Conservation (phyloP, 2,797 vertebrate species). For the Falco naumanni region DNA sequence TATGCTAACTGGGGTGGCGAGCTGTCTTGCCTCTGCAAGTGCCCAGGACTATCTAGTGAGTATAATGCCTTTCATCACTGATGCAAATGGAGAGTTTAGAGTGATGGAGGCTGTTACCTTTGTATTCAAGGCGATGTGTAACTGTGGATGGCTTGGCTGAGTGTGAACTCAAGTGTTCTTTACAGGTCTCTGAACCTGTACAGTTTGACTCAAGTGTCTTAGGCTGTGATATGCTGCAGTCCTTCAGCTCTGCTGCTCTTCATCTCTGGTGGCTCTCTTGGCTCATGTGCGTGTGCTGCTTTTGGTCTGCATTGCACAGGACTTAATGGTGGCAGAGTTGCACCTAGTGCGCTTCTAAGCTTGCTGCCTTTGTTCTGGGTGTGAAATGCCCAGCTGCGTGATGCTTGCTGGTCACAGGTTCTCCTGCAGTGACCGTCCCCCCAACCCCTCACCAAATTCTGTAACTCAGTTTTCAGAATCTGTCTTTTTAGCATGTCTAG, state of each 20-base stretch:
- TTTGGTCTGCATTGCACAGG: neutral
- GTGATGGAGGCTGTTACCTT: neutral
- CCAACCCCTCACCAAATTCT: neutral
- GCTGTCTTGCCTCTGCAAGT: slow-evolving; percentile 13
- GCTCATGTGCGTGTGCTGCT: neutral
- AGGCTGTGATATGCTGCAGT: neutral
- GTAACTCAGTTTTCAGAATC: neutral
- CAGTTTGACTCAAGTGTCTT: neutral
- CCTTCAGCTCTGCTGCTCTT: neutral
- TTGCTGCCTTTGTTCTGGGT: neutral
- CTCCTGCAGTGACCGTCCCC: neutral
- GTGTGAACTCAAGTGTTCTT: fast-evolving
- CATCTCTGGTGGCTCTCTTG: neutral
- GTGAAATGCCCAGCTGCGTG: neutral
- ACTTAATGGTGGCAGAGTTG: neutral
- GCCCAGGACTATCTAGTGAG: neutral
- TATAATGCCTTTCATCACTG: slow-evolving; percentile 17
- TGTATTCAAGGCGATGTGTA: neutral
- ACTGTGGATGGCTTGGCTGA: neutral
- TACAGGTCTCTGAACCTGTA: neutral
- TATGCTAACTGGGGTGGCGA: neutral
- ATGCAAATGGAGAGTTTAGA: slow-evolving; percentile 27
- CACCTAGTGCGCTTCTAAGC: neutral
- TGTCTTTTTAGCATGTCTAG: neutral
- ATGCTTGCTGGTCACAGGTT: neutral